Percentiles rank a stretch among this genome's conserved stretches.
Conservation (phyloP, 2,888 invertebrate genomes). For the Eueremaeus valkanovi region DNA sequence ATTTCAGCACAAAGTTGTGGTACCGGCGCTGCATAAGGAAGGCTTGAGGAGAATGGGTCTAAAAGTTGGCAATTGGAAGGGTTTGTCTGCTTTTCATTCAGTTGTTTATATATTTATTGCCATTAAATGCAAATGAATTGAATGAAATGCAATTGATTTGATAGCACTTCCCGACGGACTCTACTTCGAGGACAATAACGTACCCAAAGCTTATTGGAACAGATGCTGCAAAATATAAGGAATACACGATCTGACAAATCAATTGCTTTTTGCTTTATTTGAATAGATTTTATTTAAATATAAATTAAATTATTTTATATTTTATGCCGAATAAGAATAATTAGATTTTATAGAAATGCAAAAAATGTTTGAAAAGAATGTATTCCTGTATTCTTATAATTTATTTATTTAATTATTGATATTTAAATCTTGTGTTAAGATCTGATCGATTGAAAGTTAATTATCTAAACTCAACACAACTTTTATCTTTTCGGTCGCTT, state of each 20-base stretch:
- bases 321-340: too few species aligned
- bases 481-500: too few species aligned
- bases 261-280: too few species aligned
- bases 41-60: constrained; percentile 34
- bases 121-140: background rate
- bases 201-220: constrained; percentile 45
- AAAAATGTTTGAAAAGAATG: too few species aligned
- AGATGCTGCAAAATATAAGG: constrained; percentile 42
- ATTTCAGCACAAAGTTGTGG: constrained; percentile 30
- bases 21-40: constrained; percentile 27
- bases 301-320: too few species aligned
- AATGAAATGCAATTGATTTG: background rate
- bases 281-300: too few species aligned
- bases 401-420: too few species aligned
- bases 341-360: too few species aligned
- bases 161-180: constrained; percentile 46
- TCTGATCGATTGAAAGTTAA: too few species aligned
- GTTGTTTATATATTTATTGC: background rate
- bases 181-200: constrained; percentile 44
- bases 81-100: background rate
- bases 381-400: too few species aligned
- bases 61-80: constrained; percentile 35
- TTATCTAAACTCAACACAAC: too few species aligned
- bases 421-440: too few species aligned
- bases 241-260: background rate